These are phyloP conservation scores for Plagiodera versicolora DNA, from an alignment of 2,888 invertebrate genomes.

Conservation along the genomic window DNA sequence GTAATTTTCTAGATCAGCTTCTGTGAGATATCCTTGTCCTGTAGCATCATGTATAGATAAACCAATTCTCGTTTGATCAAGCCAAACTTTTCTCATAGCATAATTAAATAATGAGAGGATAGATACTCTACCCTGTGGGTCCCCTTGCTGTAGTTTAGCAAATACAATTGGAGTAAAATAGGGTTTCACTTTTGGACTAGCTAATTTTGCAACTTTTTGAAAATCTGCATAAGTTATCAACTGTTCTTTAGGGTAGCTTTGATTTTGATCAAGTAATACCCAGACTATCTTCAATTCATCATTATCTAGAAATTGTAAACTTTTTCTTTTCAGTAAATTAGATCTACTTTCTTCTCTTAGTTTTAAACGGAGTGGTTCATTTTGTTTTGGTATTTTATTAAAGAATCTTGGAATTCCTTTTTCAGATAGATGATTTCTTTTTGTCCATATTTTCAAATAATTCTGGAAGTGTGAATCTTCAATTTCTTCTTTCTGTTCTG, in stretches of 20 bases:
- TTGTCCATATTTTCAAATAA: conserved; percentile 41
- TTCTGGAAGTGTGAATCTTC: conserved; percentile 47
- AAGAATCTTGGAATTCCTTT: conserved; percentile 75
- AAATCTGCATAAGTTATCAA: conserved; percentile 86
- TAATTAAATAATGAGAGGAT: conserved; percentile 93
- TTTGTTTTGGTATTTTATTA: conserved; percentile 74
- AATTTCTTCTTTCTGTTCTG: conserved; percentile 45
- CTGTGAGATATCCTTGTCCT: conserved; percentile 67
- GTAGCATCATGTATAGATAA: conserved; percentile 90
- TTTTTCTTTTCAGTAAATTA: conserved; percentile 82
- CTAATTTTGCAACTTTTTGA: conserved; percentile 73
- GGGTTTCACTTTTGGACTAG: conserved; percentile 60
- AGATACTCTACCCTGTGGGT: conserved; percentile 83
- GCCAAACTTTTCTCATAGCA: conserved; percentile 93
- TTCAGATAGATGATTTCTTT: conserved; percentile 50
- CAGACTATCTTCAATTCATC: conserved; percentile 83
- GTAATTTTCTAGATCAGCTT: conserved; percentile 90
- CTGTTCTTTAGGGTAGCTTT: conserved; percentile 78
- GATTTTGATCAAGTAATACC: conserved; percentile 79
- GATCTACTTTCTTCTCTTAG: conserved; percentile 87
- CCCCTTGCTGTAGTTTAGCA: conserved; percentile 83
- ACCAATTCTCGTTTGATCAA: conserved; percentile 92
- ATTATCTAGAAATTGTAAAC: conserved; percentile 81
- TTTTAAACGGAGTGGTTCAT: conserved; percentile 77
- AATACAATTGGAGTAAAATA: conserved; percentile 88